Evolutionary conservation across 2,797 vertebrate genomes (phyloP).

Genomic region (Chelidonichthys spinosus): DNA sequence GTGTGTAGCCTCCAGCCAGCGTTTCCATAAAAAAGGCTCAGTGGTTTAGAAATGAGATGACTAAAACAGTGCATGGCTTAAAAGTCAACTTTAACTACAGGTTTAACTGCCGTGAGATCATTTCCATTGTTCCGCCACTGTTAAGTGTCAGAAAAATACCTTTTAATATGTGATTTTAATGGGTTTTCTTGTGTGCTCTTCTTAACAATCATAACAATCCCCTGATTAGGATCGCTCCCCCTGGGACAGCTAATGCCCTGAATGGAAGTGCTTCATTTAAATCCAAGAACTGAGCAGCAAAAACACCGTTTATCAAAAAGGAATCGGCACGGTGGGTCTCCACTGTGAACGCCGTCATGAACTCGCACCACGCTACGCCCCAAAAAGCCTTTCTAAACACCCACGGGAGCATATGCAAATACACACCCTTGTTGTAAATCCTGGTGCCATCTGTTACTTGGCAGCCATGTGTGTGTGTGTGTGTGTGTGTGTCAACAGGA

Average conservation of each 20-base stretch:
- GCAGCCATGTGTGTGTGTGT: conserved; percentile 32
- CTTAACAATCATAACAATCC: neutral
- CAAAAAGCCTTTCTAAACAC: conserved; percentile 34
- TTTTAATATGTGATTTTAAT: neutral
- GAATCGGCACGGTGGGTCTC: conserved; percentile 5
- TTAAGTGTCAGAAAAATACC: neutral
- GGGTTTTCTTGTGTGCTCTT: neutral
- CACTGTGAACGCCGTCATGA: conserved; percentile 13
- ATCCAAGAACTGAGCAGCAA: neutral
- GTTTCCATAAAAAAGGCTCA: neutral
- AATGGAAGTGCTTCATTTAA: neutral
- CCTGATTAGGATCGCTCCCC: neutral
- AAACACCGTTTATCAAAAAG: neutral
- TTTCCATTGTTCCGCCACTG: neutral
- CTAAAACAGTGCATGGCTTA: too few species aligned
- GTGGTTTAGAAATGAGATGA: neutral
- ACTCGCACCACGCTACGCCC: neutral
- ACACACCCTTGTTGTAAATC: conserved; percentile 59
- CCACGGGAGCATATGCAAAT: conserved; percentile 45
- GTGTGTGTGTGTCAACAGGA: neutral
- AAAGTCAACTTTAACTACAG: too few species aligned
- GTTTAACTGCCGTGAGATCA: neutral
- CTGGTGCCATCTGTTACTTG: conserved; percentile 68
- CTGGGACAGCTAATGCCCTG: neutral
- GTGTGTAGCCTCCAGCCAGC: neutral